Percentiles rank a stretch among this genome's conserved stretches.
Conservation (phyloP, 1,140 invertebrate species). For the Drosophila melanica region DNA sequence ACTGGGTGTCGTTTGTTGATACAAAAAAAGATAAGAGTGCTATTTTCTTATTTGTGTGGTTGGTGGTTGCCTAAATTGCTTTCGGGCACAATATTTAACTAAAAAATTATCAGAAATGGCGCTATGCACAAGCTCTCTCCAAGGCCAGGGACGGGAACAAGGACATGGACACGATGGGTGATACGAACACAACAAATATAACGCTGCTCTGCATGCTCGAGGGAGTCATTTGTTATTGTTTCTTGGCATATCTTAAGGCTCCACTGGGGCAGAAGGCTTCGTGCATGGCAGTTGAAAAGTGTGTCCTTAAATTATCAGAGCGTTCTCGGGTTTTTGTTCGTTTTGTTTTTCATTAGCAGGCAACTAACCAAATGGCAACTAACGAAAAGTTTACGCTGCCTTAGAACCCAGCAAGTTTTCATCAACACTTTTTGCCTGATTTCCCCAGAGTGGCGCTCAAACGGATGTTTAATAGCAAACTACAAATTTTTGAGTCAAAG, state of each 20-base stretch:
- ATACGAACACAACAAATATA: constrained; percentile 12
- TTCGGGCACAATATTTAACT: constrained; percentile 52
- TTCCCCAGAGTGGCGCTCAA: constrained; percentile 49
- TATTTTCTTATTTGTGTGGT: not conserved
- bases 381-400: constrained; percentile 23
- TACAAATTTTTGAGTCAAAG: constrained; percentile 27
- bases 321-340: not conserved
- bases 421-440: constrained; percentile 63
- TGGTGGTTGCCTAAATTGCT: constrained; percentile 38
- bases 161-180: not conserved
- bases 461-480: constrained; percentile 19
- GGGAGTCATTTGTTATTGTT: constrained; percentile 75
- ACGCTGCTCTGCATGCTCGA: constrained; percentile 26
- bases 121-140: constrained; percentile 10
- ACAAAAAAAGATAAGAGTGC: constrained; percentile 6
- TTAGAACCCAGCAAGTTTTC: constrained; percentile 22
- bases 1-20: constrained; percentile 32
- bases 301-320: constrained; percentile 52
- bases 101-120: constrained; percentile 67
- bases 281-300: constrained; percentile 42
- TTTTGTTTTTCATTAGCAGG: constrained; percentile 53
- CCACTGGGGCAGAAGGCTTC: constrained; percentile 31
- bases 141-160: not conserved
- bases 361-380: constrained; percentile 28
- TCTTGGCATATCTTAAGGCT: constrained; percentile 58